These are phyloP conservation scores for Brachymystax lenok DNA, from an alignment of 2,797 vertebrate species.

Conservation along the genomic window DNA sequence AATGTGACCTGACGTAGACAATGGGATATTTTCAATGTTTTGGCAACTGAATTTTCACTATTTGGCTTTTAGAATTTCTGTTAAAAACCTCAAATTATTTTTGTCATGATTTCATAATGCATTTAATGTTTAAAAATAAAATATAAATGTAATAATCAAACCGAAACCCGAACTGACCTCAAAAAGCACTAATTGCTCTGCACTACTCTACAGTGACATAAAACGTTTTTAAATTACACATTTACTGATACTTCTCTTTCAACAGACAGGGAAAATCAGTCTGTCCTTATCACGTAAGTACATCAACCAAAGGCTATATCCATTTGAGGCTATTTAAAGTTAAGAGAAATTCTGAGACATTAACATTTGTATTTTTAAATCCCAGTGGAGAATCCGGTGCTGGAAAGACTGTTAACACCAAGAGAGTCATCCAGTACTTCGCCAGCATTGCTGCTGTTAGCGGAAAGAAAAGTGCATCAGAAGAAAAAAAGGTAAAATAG, in stretches of 20 bases:
- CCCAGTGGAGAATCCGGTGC: conserved; percentile 83
- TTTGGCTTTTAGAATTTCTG: too few species aligned
- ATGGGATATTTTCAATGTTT: too few species aligned
- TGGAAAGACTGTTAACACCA: conserved; percentile 84
- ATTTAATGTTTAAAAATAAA: too few species aligned
- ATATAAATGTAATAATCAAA: too few species aligned
- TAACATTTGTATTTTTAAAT: not conserved
- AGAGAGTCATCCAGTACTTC: conserved; percentile 84
- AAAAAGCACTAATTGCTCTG: too few species aligned
- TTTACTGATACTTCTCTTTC: conserved; percentile 7
- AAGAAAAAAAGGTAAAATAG: conserved; percentile 73
- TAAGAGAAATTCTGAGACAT: not conserved
- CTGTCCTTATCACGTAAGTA: conserved; percentile 68
- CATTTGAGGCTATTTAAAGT: not conserved
- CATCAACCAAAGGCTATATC: not conserved
- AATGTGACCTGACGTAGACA: too few species aligned
- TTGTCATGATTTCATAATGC: too few species aligned
- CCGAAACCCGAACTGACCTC: too few species aligned
- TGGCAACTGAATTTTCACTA: too few species aligned
- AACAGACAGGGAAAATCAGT: conserved; percentile 69
- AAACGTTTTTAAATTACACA: not conserved
- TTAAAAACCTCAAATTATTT: too few species aligned
- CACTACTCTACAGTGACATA: not conserved
- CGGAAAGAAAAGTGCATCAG: conserved; percentile 80
- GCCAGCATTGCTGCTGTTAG: conserved; percentile 83